Base-by-base conservation (phyloP, 2,888 invertebrate genomes). In the Pachymerium ferrugineum region DNA sequence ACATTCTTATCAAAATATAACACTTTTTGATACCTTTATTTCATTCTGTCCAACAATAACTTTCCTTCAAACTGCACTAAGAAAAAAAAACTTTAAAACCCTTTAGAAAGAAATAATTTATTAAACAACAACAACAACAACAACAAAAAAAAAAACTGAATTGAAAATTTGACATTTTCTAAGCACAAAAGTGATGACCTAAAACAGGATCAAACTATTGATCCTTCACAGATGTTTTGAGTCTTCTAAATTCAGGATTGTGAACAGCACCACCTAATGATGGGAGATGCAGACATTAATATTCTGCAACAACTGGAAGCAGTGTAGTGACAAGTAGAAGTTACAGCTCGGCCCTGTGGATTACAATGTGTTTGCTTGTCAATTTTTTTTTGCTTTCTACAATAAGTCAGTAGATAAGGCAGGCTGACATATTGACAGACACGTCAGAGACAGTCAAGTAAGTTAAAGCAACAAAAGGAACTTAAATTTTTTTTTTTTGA, bases 281-380 rank as follows among this genome's bases (percentile, higher is more conserved):
- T 10, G 12, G n/a, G n/a, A 68, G 68, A 68, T 68, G 68, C 68
- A 68, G 30, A 68, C 29, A 68, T 68, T 68, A 68, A 68, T 68
- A 68, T 68, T 68, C 68, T 31, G 31, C 68, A 30, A 30, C 12
- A 68, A 31, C 29, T 28, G 68, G 68, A 68, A 68, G 68, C 29
- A 68, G 68, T 30, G 68, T 47, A 5, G 47, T 47, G 38, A 38
- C 38, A 38, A 12, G 38, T 38, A 38, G 38, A n/a, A 12, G 10
- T 68, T 68, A 68, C 68, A 68, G 68, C 29, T 68, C 68, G 68
- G 68, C 31, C 68, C 68, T 68, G 68, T 68, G 68, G 68, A 68
- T 68, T 30, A 30, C 16, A 68, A 29, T 28, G 28, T 30, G n/a
- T 30, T n/a, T 47, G 12, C 47, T 47, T 22, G 22, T 47, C 47